Evolutionary conservation across 2,888 invertebrate genomes (phyloP).

Genomic region (Ecliptopera silaceata): DNA sequence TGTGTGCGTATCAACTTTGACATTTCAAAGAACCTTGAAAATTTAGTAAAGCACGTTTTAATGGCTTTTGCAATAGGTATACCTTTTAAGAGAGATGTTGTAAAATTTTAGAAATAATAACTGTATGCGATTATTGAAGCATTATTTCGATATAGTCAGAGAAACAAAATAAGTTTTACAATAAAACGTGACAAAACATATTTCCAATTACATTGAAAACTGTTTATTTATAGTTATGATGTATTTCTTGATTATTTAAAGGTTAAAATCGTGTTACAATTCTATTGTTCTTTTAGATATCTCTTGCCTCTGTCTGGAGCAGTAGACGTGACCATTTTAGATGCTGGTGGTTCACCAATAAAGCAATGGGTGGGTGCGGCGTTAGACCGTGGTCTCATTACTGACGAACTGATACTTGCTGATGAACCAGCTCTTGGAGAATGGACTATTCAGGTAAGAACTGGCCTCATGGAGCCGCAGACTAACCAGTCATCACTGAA

Average conservation of each 20-base stretch:
- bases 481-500: no score
- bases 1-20: background rate
- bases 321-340: slow-evolving; percentile 69
- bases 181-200: background rate
- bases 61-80: background rate
- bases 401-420: slow-evolving; percentile 89
- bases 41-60: background rate
- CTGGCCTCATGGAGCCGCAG: no score
- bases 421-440: slow-evolving; percentile 92
- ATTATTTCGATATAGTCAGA: background rate
- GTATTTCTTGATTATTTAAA: background rate
- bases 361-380: slow-evolving; percentile 89
- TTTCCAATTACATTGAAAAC: background rate
- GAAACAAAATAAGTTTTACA: no score
- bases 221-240: background rate
- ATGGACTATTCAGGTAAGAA: slow-evolving; percentile 89
- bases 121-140: background rate
- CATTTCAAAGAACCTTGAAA: background rate
- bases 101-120: background rate
- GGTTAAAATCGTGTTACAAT: background rate
- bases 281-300: slow-evolving; percentile 51
- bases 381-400: slow-evolving; percentile 88
- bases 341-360: slow-evolving; percentile 87
- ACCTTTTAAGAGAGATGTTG: background rate
- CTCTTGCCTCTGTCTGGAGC: slow-evolving; percentile 65